Evolutionary conservation across 2,888 invertebrate species (phyloP).

Genomic region (Rotaria socialis): DNA sequence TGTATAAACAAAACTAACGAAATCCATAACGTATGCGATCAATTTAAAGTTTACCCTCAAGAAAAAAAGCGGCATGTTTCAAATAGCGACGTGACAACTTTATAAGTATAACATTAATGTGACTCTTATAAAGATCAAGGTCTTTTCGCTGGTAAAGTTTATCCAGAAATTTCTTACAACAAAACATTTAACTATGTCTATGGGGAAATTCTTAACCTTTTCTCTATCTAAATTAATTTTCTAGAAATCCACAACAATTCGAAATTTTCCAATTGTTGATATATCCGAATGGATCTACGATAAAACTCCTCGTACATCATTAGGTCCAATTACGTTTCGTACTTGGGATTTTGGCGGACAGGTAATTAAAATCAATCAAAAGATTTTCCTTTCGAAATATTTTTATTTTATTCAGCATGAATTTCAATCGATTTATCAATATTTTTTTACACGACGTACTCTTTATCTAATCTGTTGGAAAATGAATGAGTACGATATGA

Average conservation of each 20-base stretch:
- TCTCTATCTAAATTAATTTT: background rate
- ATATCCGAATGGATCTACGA: conserved; percentile 84
- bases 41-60: too few relatives aligned
- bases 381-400: too few relatives aligned
- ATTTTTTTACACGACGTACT: conserved; percentile 88
- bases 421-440: conserved; percentile 96
- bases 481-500: conserved; percentile 72
- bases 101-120: too few relatives aligned
- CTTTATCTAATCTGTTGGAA: conserved; percentile 91
- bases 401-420: conserved; percentile 64
- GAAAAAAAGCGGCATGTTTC: too few relatives aligned
- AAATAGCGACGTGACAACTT: too few relatives aligned
- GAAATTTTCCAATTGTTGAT: conserved; percentile 88
- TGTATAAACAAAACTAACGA: too few relatives aligned
- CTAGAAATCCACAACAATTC: conserved; percentile 61
- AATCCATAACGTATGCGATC: too few relatives aligned
- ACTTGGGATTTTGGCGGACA: conserved; percentile 99
- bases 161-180: too few relatives aligned
- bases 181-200: too few relatives aligned
- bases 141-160: too few relatives aligned
- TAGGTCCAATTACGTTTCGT: conserved; percentile 60
- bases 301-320: conserved; percentile 52
- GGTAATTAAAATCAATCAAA: conserved; percentile 51
- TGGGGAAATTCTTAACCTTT: too few relatives aligned
- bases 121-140: too few relatives aligned